Evolutionary conservation across 2,888 invertebrate genomes (phyloP).

Genomic region (Ametastegia equiseti): DNA sequence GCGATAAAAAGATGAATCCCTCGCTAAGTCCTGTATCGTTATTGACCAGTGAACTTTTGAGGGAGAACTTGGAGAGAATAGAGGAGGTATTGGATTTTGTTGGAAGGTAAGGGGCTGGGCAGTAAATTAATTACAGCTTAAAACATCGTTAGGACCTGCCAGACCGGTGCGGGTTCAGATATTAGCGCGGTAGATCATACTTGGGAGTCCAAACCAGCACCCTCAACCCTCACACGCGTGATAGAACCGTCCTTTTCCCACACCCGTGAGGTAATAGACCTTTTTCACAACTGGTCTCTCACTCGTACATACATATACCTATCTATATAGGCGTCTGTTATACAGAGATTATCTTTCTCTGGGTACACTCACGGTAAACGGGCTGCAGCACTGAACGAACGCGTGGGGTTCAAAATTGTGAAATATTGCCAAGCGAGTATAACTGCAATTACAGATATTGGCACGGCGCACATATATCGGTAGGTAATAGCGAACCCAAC

Average conservation of each 20-base stretch:
- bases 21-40: slow-evolving; percentile 34
- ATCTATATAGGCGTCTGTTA: slow-evolving; percentile 50
- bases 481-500: not conserved
- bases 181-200: slow-evolving; percentile 73
- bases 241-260: slow-evolving; percentile 25
- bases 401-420: slow-evolving; percentile 26
- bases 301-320: slow-evolving; percentile 38
- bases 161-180: slow-evolving; percentile 67
- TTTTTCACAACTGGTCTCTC: slow-evolving; percentile 45
- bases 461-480: not conserved
- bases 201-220: slow-evolving; percentile 55
- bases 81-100: slow-evolving; percentile 54
- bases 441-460: slow-evolving; percentile 37
- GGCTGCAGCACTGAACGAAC: not conserved
- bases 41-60: slow-evolving; percentile 48
- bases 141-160: slow-evolving; percentile 72
- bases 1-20: not conserved
- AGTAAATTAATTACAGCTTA: slow-evolving; percentile 74
- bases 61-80: slow-evolving; percentile 56
- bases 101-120: slow-evolving; percentile 61
- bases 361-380: not conserved
- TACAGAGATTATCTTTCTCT: slow-evolving; percentile 56
- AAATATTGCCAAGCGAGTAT: slow-evolving; percentile 5
- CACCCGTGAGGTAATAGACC: slow-evolving; percentile 17
- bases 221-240: slow-evolving; percentile 36